Conservation (phyloP, 2,113 vertebrate species). For the Apistogramma diplotaenia region DNA sequence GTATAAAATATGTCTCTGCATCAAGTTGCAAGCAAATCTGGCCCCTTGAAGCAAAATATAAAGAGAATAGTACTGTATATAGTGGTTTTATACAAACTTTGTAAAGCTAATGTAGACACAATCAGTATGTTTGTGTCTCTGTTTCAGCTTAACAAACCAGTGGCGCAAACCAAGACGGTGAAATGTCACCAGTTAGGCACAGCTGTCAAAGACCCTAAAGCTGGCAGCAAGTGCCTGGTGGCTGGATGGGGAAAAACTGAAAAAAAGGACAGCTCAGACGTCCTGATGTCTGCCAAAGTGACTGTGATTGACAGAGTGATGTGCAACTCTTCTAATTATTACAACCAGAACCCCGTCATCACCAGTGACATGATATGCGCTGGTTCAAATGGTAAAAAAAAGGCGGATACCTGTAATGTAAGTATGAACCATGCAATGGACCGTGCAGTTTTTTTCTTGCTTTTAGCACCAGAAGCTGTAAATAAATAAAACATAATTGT, state of each 20-base stretch:
- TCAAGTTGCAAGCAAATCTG: no score
- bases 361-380: constrained; percentile 67
- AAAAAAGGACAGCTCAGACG: not conserved
- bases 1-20: no score
- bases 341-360: constrained; percentile 23
- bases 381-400: constrained; percentile 20
- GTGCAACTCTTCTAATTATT: constrained; percentile 70
- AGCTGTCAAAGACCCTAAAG: not conserved
- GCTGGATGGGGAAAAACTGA: constrained; percentile 68
- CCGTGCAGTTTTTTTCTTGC: no score
- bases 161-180: constrained; percentile 33
- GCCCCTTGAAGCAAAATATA: no score
- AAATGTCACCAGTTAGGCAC: not conserved
- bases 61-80: no score
- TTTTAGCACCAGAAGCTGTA: no score
- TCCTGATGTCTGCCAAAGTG: constrained; percentile 58
- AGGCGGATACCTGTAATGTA: constrained; percentile 40
- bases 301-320: constrained; percentile 34
- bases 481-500: accelerated
- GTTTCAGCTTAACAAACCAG: constrained; percentile 57
- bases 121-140: no score
- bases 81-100: no score
- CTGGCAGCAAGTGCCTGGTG: constrained; percentile 44
- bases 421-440: not conserved
- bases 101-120: no score